These are phyloP conservation scores for Holacanthella duospinosa DNA, from an alignment of 2,888 invertebrate species.

Conservation along the genomic window DNA sequence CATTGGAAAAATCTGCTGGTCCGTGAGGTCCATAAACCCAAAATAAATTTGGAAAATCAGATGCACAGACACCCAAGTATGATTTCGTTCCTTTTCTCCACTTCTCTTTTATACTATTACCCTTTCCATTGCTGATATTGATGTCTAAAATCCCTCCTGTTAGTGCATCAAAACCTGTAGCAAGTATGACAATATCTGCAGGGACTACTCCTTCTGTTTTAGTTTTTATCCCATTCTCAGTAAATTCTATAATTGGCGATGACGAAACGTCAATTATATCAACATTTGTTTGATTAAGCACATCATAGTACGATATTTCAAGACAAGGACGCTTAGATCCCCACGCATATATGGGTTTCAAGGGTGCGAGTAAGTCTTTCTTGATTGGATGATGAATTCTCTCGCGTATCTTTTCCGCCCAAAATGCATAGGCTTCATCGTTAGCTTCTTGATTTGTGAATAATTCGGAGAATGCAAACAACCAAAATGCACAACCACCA, in stretches of 20 bases:
- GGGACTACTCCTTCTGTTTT: neutral
- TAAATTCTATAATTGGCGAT: neutral
- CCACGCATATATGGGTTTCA: neutral
- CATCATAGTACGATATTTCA: neutral
- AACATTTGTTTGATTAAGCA: neutral
- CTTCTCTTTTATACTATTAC: neutral
- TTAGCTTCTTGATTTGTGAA: neutral
- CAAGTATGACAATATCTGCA: neutral
- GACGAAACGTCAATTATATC: neutral
- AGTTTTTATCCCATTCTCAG: neutral
- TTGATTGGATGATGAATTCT: neutral
- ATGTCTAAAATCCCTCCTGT: neutral
- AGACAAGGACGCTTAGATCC: neutral
- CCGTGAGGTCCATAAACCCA: neutral
- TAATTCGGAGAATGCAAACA: neutral
- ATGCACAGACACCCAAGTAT: neutral
- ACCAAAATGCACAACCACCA: neutral
- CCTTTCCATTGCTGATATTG: neutral
- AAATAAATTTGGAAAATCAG: neutral
- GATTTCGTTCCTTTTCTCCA: neutral
- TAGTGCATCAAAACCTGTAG: neutral
- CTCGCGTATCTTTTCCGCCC: neutral
- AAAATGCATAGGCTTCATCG: neutral
- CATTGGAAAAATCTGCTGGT: neutral
- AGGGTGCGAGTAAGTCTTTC: neutral